Evolutionary conservation across 1,140 invertebrate species (phyloP).

Genomic region (Orius insidiosus): DNA sequence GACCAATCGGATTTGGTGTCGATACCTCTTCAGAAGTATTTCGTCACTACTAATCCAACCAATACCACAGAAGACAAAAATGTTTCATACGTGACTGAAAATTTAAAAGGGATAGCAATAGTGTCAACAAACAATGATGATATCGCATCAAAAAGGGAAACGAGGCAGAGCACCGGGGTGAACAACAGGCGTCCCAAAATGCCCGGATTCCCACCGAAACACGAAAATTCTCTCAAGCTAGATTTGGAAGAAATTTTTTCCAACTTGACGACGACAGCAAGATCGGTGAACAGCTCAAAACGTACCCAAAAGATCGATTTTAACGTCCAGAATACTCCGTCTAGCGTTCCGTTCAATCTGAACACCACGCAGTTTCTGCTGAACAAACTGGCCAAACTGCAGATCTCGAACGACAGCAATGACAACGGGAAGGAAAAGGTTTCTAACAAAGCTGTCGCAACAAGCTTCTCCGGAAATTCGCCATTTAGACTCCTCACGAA

Average conservation of each 20-base stretch:
- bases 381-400: slow-evolving; percentile 13
- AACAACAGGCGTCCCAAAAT: slow-evolving; percentile 5
- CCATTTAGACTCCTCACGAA: slow-evolving; percentile 42
- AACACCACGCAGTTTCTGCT: slow-evolving; percentile 8
- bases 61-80: neutral
- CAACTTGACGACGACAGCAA: slow-evolving; percentile 10
- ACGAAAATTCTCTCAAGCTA: slow-evolving; percentile 9
- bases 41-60: neutral
- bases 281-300: slow-evolving; percentile 4
- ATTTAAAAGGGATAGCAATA: slow-evolving; percentile 8
- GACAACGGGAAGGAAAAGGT: slow-evolving; percentile 10
- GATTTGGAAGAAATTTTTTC: slow-evolving; percentile 16
- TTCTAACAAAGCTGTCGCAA: slow-evolving; percentile 10
- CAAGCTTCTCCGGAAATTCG: slow-evolving; percentile 7
- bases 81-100: slow-evolving; percentile 11
- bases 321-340: neutral
- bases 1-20: slow-evolving; percentile 2
- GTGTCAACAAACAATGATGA: slow-evolving; percentile 9
- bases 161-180: neutral
- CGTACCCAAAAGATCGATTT: slow-evolving; percentile 10
- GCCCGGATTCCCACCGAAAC: neutral
- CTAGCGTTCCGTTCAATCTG: neutral
- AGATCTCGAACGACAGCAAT: slow-evolving; percentile 1
- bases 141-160: slow-evolving; percentile 5
- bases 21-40: slow-evolving; percentile 11